Conservation (phyloP, 2,797 vertebrate species). For the Pseudotriccus pelzelni region DNA sequence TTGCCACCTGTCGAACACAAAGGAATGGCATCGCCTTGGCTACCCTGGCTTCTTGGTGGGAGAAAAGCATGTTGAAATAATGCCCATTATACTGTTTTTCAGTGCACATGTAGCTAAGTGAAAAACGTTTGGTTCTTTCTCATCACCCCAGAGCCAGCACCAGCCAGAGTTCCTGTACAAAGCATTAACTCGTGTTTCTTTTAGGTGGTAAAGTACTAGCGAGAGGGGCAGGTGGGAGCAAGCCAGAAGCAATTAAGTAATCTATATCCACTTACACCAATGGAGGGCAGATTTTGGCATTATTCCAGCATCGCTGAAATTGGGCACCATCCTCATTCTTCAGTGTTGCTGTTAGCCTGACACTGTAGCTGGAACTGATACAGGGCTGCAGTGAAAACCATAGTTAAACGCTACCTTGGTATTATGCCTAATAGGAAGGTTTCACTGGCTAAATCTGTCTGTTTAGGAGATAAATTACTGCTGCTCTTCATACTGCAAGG, state of each 20-base stretch:
- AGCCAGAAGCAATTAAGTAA: background rate
- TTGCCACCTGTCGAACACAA: background rate
- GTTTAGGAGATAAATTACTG: background rate
- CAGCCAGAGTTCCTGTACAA: background rate
- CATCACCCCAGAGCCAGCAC: background rate
- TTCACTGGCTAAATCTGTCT: background rate
- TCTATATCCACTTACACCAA: background rate
- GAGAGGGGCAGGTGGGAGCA: background rate
- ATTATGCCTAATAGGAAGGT: background rate
- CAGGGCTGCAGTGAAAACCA: background rate
- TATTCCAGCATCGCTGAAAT: background rate
- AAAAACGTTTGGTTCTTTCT: background rate
- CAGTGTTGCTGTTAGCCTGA: background rate
- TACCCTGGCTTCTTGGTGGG: background rate
- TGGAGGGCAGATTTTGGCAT: background rate
- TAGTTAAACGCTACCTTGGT: background rate
- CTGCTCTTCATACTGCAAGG: background rate
- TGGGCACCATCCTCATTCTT: background rate
- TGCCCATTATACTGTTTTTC: background rate
- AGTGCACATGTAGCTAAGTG: background rate
- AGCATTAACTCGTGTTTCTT: background rate
- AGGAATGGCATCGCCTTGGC: accelerated
- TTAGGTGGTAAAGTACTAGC: background rate
- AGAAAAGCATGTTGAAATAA: background rate
- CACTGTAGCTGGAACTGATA: background rate